These are phyloP conservation scores for Sinodicranocentrus sp. DNA, from an alignment of 2,888 invertebrate genomes.

Conservation along the genomic window DNA sequence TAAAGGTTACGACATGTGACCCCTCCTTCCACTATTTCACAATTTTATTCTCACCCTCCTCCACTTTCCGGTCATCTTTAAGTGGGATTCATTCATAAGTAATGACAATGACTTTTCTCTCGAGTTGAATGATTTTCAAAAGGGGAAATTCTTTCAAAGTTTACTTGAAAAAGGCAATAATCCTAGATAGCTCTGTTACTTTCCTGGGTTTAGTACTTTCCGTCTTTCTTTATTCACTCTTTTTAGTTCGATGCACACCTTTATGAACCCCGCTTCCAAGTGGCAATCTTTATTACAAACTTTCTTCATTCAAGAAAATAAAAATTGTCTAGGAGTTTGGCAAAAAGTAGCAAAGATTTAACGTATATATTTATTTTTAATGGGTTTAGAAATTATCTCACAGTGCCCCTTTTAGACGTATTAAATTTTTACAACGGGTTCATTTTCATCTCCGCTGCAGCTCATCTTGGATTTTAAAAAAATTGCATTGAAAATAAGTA, in stretches of 20 bases:
- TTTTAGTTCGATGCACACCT: too few species aligned
- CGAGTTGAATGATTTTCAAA: slow-evolving; percentile 65
- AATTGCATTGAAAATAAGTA: background rate
- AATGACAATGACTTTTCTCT: slow-evolving; percentile 55
- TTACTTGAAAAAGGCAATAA: slow-evolving; percentile 38
- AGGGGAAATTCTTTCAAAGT: slow-evolving; percentile 31
- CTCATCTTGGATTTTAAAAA: too few species aligned
- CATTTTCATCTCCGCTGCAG: too few species aligned
- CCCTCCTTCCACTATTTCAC: slow-evolving; percentile 61
- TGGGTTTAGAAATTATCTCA: too few species aligned
- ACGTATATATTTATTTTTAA: too few species aligned
- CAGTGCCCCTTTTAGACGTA: too few species aligned
- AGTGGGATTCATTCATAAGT: slow-evolving; percentile 60
- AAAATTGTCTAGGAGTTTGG: too few species aligned
- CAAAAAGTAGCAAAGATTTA: too few species aligned
- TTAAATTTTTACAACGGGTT: too few species aligned
- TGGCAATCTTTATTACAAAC: too few species aligned
- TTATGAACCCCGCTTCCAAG: too few species aligned
- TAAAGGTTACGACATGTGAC: slow-evolving; percentile 59
- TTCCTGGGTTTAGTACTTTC: background rate
- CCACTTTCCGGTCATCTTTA: slow-evolving; percentile 64
- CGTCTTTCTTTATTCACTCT: background rate
- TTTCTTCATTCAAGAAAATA: too few species aligned
- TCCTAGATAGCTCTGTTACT: slow-evolving; percentile 22
- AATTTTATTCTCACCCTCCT: slow-evolving; percentile 66